These are phyloP conservation scores for Amaurobius ferox DNA, from an alignment of 2,888 invertebrate genomes.

Conservation along the genomic window DNA sequence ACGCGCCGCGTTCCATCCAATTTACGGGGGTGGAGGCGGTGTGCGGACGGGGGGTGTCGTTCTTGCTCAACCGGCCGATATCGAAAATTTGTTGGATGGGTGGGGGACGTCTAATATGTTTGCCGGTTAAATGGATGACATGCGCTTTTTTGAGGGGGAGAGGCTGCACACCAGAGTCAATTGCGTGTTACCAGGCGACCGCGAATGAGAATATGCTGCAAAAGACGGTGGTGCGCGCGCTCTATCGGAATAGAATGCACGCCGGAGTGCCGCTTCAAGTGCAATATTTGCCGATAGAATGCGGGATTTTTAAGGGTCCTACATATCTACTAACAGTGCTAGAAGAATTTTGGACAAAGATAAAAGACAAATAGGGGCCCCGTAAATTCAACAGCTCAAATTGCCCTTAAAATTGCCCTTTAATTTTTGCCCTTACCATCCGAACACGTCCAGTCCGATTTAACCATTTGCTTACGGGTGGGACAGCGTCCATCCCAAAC, in stretches of 20 bases:
- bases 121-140: conserved; percentile 53
- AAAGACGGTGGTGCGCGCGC: background rate
- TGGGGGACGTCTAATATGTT: conserved; percentile 25
- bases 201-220: too few relatives aligned
- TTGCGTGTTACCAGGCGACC: background rate
- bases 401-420: too few relatives aligned
- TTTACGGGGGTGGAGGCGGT: background rate
- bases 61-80: conserved; percentile 41
- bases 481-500: too few relatives aligned
- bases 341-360: too few relatives aligned
- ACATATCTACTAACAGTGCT: too few relatives aligned
- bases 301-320: background rate
- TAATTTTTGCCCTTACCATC: too few relatives aligned
- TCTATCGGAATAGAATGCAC: background rate
- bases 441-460: too few relatives aligned
- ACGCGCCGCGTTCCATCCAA: conserved; percentile 18
- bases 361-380: too few relatives aligned
- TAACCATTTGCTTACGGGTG: too few relatives aligned
- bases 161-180: background rate
- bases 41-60: background rate
- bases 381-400: too few relatives aligned
- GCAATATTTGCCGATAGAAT: background rate
- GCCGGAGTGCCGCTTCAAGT: background rate
- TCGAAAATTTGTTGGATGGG: conserved; percentile 28
- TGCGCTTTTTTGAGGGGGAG: conserved; percentile 1